Base-by-base conservation (phyloP, 2,113 vertebrate species). In the Grallaria varia region DNA sequence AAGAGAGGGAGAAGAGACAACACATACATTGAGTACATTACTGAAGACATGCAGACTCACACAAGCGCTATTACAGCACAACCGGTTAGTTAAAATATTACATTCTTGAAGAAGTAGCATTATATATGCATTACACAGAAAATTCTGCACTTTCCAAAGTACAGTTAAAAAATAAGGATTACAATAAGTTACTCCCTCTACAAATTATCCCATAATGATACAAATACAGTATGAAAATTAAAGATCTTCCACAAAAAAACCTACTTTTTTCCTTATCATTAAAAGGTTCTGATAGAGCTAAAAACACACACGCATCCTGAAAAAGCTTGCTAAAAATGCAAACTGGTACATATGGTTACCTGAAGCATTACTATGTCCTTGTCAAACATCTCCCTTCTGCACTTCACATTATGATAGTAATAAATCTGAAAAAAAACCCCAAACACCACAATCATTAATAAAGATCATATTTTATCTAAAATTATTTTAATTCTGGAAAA, bases 351-450 rank as follows among this genome's bases (percentile, higher is more conserved):
- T 3, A 31, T 30, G 63, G 81, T 97, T 98, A 99, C 99, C 98
- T 99, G 99, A 95, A 99, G 98, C 98, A 99, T 99, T 94, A 99
- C 96, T 96, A 99, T 97, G 96, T 99, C 99, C 96, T 99, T 99
- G 98, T 99, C 99, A 86, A 99, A 99, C 99, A 99, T 99, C 98
- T 99, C 99, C 87, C 99, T 98, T 87, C 99, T 98, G 97, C 99
- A 99, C 90, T 99, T 99, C 89, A 99, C 99, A 81, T 99, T 99
- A 97, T 99, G 99, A 94, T 99, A 99, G 96, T 99, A 99, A 97
- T 99, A 99, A 94, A 99, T 99, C 99, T 99, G 97, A 81, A 97
- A 95, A 28, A 79, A 89, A 74, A 10, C 20, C 53, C 42, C 31
- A 40, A 67, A 59, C 45, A 20, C 14, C 44, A 83, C 31, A 93